Evolutionary conservation across 2,797 vertebrate genomes (phyloP).

Genomic region (Tadarida brasiliensis): DNA sequence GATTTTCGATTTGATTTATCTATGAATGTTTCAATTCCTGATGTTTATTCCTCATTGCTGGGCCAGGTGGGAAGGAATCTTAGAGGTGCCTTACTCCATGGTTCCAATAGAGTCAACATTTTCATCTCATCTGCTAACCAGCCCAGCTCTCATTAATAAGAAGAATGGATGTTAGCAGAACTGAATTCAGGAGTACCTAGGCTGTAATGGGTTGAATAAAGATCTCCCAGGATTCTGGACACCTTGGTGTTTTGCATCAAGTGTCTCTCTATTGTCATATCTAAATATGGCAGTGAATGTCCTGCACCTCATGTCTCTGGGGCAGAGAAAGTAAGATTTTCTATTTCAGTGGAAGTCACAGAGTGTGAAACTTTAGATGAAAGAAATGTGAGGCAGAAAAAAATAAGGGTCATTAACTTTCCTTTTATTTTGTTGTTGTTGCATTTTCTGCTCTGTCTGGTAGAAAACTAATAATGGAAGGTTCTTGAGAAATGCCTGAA

Average conservation of each 20-base stretch:
- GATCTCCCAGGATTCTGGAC: neutral
- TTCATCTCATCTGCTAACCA: neutral
- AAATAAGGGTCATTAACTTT: neutral
- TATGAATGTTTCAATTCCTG: neutral
- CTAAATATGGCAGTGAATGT: neutral
- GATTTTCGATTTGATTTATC: neutral
- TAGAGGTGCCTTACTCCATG: neutral
- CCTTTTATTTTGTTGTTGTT: neutral
- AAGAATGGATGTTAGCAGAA: neutral
- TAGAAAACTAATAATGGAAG: conserved; percentile 15
- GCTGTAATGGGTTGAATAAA: neutral
- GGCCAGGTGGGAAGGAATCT: neutral
- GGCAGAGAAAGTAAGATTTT: neutral
- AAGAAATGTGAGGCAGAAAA: neutral
- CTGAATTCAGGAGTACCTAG: neutral
- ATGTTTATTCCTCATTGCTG: neutral
- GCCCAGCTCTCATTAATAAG: neutral
- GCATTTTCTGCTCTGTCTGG: conserved; percentile 38
- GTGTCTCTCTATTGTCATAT: neutral
- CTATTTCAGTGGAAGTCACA: conserved; percentile 2
- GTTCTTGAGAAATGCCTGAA: neutral
- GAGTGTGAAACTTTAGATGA: neutral
- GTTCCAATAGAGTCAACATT: neutral
- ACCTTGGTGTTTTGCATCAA: neutral
- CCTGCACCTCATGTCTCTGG: neutral